Evolutionary conservation across 2,888 invertebrate genomes (phyloP).

Genomic region (Zygogramma bicolorata): DNA sequence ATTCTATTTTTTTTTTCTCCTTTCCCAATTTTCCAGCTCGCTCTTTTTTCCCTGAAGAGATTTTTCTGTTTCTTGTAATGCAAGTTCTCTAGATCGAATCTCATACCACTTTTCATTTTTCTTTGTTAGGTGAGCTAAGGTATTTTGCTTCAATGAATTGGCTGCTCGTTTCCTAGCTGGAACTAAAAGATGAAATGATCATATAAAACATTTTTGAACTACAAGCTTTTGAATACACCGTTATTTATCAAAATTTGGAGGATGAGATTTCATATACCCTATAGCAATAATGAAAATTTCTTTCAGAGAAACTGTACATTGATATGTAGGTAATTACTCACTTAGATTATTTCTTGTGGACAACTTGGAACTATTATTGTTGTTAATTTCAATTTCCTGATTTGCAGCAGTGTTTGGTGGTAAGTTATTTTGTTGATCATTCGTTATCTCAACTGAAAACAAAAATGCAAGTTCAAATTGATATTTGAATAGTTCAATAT

Average conservation of each 20-base stretch:
- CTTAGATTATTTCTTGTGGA: background rate
- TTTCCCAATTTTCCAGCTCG: slow-evolving; percentile 12
- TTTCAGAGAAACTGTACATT: background rate
- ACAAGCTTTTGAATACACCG: background rate
- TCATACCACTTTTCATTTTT: slow-evolving; percentile 18
- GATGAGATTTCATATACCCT: background rate
- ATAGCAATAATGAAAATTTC: background rate
- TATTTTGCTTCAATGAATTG: slow-evolving; percentile 12
- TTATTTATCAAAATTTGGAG: background rate
- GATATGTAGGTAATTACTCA: background rate
- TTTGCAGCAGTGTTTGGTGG: slow-evolving; percentile 2
- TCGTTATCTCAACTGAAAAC: slow-evolving; percentile 9
- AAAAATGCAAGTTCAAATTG: slow-evolving; percentile 14
- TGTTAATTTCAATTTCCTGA: slow-evolving; percentile 12
- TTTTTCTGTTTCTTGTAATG: slow-evolving; percentile 8
- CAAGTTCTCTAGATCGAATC: slow-evolving; percentile 11
- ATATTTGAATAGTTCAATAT: slow-evolving; percentile 2
- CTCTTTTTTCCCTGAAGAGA: background rate
- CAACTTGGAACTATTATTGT: background rate
- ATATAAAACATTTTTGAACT: slow-evolving; percentile 3
- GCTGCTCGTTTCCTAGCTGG: slow-evolving; percentile 14
- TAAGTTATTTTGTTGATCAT: slow-evolving; percentile 10
- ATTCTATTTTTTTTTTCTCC: slow-evolving; percentile 6
- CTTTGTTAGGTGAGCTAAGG: slow-evolving; percentile 14
- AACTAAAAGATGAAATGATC: background rate